Conservation (phyloP, 2,113 vertebrate species). For the Stegastes partitus region DNA sequence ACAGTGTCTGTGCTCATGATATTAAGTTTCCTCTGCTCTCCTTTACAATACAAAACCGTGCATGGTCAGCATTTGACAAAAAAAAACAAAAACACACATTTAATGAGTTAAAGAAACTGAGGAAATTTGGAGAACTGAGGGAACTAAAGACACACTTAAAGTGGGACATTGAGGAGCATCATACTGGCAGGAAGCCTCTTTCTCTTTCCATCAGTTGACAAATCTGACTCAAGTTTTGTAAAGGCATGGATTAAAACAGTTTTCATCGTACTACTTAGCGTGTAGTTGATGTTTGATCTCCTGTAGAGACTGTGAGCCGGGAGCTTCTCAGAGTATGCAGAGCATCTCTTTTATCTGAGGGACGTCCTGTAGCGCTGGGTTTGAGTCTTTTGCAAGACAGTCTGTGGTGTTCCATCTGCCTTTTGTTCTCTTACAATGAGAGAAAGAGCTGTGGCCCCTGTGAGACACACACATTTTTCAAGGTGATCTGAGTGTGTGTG, state of each 20-base stretch:
- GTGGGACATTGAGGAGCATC: not conserved
- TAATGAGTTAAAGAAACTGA: no score
- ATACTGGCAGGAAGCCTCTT: not conserved
- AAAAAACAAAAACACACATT: not conserved
- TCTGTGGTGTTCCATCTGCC: conserved; percentile 62
- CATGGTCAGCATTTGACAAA: no score
- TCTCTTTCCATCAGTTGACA: not conserved
- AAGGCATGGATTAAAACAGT: not conserved
- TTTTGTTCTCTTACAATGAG: conserved; percentile 79
- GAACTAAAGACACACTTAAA: not conserved
- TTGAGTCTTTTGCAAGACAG: conserved; percentile 1
- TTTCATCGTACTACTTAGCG: not conserved
- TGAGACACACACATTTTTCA: conserved; percentile 59
- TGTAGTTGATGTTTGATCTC: not conserved
- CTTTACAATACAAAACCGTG: not conserved
- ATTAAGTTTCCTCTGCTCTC: no score
- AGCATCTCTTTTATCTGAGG: conserved; percentile 8
- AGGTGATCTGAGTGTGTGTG: conserved; percentile 54
- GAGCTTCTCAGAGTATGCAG: conserved; percentile 16
- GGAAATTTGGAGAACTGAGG: no score
- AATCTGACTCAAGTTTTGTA: not conserved
- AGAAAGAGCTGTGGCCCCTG: conserved; percentile 49
- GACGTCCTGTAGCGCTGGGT: conserved; percentile 6
- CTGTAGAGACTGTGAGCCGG: not conserved
- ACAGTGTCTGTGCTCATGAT: no score